A percentile compares a stretch with the other conserved stretches of the same genome.
These are phyloP conservation scores for Meloidogyne chitwoodi DNA, from an alignment of 1,140 invertebrate genomes.

Conservation along the genomic window DNA sequence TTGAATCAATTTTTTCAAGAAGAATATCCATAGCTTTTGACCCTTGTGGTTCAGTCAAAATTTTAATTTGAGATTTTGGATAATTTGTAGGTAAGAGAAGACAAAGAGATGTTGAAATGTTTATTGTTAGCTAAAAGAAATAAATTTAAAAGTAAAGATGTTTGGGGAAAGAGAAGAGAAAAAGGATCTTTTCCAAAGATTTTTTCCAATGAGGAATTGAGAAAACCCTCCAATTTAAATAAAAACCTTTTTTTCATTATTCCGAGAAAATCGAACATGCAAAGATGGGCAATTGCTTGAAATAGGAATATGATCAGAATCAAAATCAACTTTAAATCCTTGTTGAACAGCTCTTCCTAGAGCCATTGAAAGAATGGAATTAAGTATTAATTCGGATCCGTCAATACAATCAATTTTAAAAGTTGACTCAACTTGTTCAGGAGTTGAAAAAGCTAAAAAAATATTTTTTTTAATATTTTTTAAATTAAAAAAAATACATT, in stretches of 20 bases:
- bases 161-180: background rate
- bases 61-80: background rate
- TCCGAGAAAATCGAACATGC: background rate
- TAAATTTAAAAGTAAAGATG: too few relatives aligned
- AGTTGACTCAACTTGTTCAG: background rate
- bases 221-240: background rate
- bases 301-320: slow-evolving; percentile 3
- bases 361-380: background rate
- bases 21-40: background rate
- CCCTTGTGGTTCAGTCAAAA: background rate
- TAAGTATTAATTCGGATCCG: slow-evolving; percentile 4
- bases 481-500: background rate
- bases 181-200: background rate
- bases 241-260: background rate
- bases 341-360: background rate
- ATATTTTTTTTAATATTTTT: background rate
- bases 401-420: slow-evolving; percentile 6
- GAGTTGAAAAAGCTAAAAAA: background rate
- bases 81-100: background rate
- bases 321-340: background rate
- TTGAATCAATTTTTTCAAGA: slow-evolving; percentile 2
- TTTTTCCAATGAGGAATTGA: too few relatives aligned
- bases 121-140: background rate
- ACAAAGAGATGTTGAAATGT: background rate
- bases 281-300: background rate